Base-by-base conservation (phyloP, 2,113 vertebrate species). In the Mystacornis crossleyi region DNA sequence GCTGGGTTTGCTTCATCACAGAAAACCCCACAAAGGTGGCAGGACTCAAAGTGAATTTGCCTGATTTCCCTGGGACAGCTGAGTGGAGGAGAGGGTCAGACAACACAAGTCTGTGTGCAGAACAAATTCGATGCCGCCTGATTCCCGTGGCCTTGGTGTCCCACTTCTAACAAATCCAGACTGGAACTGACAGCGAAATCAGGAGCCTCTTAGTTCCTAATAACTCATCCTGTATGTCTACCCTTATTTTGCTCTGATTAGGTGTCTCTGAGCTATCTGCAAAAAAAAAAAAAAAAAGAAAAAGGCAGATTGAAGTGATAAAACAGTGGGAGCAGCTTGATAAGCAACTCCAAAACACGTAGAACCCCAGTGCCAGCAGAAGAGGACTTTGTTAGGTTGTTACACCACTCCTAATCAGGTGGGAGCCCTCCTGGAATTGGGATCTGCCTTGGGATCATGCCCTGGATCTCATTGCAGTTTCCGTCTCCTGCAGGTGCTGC, bases 401-500 rank as follows among this genome's bases (percentile, higher is more conserved):
- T 47, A 62, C 58, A 50, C 20, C 21, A 6, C 33, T 86, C 31
- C 6, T 78, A 84, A 67, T 6, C 1, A 2, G 29, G 18, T 74
- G 38, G 26, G 47, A 86, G 23, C 9, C 54, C 29, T 45, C 31
- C 45, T 42, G 62, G 91, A 77, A 50, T 1, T 33, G 33, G 14
- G 14, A 51, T 12, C 25, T 61, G 50, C 31, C 28, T 20, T 0
- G 0, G 29, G 48, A 87, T 8, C 10, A 11, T 11, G 29, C 31
- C 26, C 60, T 28, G 66, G 33, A 7, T 67, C 34, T 91, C 51
- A 9, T 26, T 5, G 2, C 28, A 24, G 5, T 24, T 81, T 33
- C 12, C 21, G 7, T 25, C 29, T 77, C 31, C 55, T 58, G 42
- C 20, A 57, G 86, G 75, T 62, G 64, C 60, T 66, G 64, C 43